Base-by-base conservation (phyloP, 2,888 invertebrate species). In the Lasioglossum malachurum region DNA sequence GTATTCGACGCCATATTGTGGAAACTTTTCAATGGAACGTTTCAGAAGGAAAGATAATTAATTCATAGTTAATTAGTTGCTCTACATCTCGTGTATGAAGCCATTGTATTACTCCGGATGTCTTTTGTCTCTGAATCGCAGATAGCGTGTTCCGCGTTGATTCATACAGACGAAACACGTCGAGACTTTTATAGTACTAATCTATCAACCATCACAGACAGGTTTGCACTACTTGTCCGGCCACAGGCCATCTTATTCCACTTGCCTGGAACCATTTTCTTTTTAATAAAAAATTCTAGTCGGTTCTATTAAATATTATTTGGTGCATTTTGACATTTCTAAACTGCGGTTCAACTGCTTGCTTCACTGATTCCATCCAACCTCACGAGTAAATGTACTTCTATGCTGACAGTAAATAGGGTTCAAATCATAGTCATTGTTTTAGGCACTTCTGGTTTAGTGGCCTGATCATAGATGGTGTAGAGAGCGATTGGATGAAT, bases 131-230 rank as follows among this genome's bases (percentile, higher is more conserved):
- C 64, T n/a, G 7, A 71, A 67, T 31, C 35, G 23, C 31, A 38
- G 67, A 60, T 71, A 75, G 75, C 38, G 44, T 41, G 44, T 57
- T 46, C 72, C 44, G 27, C 73, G 86, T 89, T 89, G 84, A 90
- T 90, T 79, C 89, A 87, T 83, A 78, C 75, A 78, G 82, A 81
- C 46, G 83, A 86, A 84, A 84, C 76, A 74, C 72, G 83, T 75
- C 73, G 75, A 75, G 74, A 79, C 84, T 90, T 89, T 89, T 81
- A 80, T 84, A 84, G 88, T 89, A 76, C 86, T 60, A 27, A 60
- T 60, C 60, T 60, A 14, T n/a, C 27, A 14, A 27, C 27, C 14
- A 5, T n/a, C 27, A 14, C 27, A 14, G 12, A 14, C 49, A 23
- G 49, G 8, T 49, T 49, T 23, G 49, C 23, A 12, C 27, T 27